Percentiles rank a stretch among this genome's conserved stretches.
Evolutionary conservation across 2,888 invertebrate species (phyloP).

Genomic region (Hecatera dysodea): DNA sequence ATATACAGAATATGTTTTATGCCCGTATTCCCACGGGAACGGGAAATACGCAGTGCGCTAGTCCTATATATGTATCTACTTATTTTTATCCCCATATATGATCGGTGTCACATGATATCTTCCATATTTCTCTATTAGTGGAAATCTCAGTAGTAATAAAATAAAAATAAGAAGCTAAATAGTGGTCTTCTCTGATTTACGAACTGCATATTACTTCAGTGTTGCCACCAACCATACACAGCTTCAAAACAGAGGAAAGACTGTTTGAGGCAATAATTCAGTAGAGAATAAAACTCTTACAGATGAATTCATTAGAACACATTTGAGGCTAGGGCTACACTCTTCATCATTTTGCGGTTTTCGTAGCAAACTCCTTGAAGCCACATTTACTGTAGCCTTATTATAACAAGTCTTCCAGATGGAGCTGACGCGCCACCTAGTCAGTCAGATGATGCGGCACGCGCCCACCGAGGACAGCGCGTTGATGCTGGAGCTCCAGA

Average conservation of each 20-base stretch:
- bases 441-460: slow-evolving; percentile 53
- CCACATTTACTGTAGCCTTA: background rate
- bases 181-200: background rate
- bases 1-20: too few relatives aligned
- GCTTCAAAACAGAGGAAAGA: background rate
- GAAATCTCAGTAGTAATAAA: too few relatives aligned
- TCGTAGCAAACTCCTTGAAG: background rate
- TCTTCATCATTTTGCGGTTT: background rate
- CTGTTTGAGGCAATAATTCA: too few relatives aligned
- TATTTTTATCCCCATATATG: too few relatives aligned
- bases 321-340: too few relatives aligned
- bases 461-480: slow-evolving; percentile 14
- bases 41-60: too few relatives aligned
- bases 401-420: slow-evolving; percentile 39
- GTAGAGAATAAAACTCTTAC: too few relatives aligned
- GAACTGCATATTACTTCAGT: background rate
- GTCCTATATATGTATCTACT: too few relatives aligned
- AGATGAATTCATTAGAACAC: background rate
- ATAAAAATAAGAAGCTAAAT: background rate
- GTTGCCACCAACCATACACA: background rate
- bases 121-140: background rate
- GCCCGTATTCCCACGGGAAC: too few relatives aligned
- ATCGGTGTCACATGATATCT: background rate
- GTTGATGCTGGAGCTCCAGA: slow-evolving; percentile 46
- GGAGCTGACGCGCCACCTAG: slow-evolving; percentile 41